These are phyloP conservation scores for Scolopax mira DNA, from an alignment of 2,113 vertebrate genomes.

Conservation along the genomic window DNA sequence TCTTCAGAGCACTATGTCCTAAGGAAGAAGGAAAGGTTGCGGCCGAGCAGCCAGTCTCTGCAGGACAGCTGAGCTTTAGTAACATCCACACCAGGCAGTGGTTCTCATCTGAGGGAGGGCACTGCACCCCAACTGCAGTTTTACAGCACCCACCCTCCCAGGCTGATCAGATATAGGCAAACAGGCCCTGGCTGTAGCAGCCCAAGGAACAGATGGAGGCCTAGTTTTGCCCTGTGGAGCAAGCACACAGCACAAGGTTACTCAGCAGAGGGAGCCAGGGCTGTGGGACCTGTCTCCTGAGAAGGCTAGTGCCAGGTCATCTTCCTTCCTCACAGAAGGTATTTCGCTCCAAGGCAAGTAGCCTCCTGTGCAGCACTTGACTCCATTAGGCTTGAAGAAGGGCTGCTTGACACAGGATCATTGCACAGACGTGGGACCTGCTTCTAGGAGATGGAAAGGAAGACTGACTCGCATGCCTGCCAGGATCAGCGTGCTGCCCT, in stretches of 20 bases:
- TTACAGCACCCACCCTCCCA: background rate
- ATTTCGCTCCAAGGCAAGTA: background rate
- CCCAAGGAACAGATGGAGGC: background rate
- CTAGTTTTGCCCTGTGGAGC: background rate
- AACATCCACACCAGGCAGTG: background rate
- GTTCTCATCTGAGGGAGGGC: background rate
- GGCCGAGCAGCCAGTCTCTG: background rate
- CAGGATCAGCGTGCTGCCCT: background rate
- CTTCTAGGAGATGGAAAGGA: background rate
- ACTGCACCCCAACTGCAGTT: background rate
- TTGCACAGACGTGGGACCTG: background rate
- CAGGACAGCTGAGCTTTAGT: background rate
- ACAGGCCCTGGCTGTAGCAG: rapidly evolving
- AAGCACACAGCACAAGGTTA: background rate
- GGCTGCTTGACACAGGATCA: background rate
- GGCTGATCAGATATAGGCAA: rapidly evolving
- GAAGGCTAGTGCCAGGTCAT: background rate
- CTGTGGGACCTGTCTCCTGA: background rate
- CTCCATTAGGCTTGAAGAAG: rapidly evolving
- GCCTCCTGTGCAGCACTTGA: background rate
- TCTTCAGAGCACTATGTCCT: background rate
- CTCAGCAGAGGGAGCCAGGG: background rate
- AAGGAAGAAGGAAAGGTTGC: background rate
- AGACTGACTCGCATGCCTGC: background rate
- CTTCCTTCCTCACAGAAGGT: background rate